phyloP scores from a whole-genome alignment of 2,888 invertebrate species.

The Clostera curtula region DNA sequence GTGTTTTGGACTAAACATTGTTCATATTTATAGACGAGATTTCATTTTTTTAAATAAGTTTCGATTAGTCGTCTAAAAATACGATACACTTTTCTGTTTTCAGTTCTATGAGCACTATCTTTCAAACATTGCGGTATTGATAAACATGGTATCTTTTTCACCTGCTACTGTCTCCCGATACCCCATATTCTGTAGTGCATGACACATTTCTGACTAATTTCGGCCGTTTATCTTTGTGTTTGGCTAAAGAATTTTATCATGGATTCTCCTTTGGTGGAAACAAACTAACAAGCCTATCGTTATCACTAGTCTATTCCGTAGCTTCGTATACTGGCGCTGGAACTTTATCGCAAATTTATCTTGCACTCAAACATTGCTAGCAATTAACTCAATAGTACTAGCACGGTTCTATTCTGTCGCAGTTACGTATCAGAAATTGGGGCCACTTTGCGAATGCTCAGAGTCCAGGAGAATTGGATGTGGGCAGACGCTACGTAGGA shows the following conservation, averaged over 20 bases:
- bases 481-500: constrained; percentile 65
- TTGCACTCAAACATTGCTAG: constrained; percentile 13
- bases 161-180: constrained; percentile 33
- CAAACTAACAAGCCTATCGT: constrained; percentile 13
- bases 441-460: constrained; percentile 47
- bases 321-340: constrained; percentile 8
- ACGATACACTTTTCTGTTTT: neutral
- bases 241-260: constrained; percentile 21
- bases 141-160: constrained; percentile 21
- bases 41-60: too few relatives aligned
- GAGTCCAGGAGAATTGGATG: constrained; percentile 57
- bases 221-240: constrained; percentile 32
- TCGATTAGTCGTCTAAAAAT: too few relatives aligned
- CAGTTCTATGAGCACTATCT: neutral
- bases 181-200: constrained; percentile 29
- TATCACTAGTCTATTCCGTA: constrained; percentile 14
- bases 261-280: constrained; percentile 17
- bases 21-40: too few relatives aligned
- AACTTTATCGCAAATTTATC: constrained; percentile 16
- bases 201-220: constrained; percentile 52
- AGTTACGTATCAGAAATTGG: constrained; percentile 34
- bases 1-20: neutral
- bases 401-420: constrained; percentile 21
- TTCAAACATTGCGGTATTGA: constrained; percentile 17
- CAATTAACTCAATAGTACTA: constrained; percentile 17